Percentiles rank a stretch among this genome's conserved stretches.
Evolutionary conservation across 2,797 vertebrate species (phyloP).

Genomic region (Benthosema pterotum): DNA sequence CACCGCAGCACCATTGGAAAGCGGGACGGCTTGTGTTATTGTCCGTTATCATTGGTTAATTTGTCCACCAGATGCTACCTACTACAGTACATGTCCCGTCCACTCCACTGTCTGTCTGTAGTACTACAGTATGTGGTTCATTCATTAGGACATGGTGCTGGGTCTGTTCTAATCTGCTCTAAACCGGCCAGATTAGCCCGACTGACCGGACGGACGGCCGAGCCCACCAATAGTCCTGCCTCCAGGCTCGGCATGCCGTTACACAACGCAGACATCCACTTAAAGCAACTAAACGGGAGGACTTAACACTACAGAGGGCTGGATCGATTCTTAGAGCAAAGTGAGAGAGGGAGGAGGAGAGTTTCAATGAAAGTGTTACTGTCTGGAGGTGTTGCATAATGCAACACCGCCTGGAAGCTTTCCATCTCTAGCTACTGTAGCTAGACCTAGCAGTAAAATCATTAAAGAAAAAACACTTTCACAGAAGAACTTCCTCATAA

Average conservation of each 20-base stretch:
- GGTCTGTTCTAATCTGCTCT: slow-evolving; percentile 41
- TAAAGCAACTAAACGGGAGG: slow-evolving; percentile 23
- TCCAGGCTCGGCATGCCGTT: slow-evolving; percentile 22
- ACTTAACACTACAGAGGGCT: slow-evolving; percentile 3
- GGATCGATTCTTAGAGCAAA: neutral
- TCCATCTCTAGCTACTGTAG: neutral
- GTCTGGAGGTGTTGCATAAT: slow-evolving; percentile 8
- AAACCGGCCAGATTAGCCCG: slow-evolving; percentile 58
- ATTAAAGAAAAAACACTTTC: no score
- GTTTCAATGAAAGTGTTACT: neutral
- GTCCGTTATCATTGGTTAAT: neutral
- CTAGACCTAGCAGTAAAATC: no score
- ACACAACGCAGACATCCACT: slow-evolving; percentile 44
- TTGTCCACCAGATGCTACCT: neutral
- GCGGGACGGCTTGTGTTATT: slow-evolving; percentile 1
- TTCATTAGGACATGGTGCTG: neutral
- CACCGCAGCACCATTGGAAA: slow-evolving; percentile 64
- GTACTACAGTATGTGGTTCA: slow-evolving; percentile 9
- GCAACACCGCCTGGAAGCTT: slow-evolving; percentile 13
- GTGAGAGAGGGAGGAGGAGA: slow-evolving; percentile 1
- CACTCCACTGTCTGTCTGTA: slow-evolving; percentile 17
- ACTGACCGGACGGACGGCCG: slow-evolving; percentile 15
- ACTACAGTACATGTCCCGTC: neutral
- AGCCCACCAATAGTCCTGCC: slow-evolving; percentile 50
- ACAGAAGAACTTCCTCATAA: no score